Conservation (phyloP, 1,140 invertebrate genomes). For the Tyrophagus putrescentiae region DNA sequence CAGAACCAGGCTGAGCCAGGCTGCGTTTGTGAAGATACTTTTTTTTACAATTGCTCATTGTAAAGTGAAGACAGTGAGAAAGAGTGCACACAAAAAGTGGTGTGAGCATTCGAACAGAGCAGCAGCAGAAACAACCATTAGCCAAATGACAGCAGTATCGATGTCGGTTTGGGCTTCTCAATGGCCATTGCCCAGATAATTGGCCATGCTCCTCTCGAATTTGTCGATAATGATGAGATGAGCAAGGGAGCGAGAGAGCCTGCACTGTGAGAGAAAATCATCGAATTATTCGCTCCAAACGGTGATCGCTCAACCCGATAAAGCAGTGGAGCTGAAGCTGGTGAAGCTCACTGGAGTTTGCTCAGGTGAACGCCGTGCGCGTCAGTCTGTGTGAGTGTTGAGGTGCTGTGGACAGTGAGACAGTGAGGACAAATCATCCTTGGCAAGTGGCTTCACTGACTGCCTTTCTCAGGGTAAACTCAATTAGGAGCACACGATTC, state of each 20-base stretch:
- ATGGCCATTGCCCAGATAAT: constrained; percentile 13
- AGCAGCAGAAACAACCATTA: too few species aligned
- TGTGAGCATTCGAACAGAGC: too few species aligned
- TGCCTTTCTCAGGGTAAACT: not conserved
- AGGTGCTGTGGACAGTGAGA: not conserved
- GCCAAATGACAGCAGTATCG: too few species aligned
- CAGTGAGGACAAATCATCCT: not conserved
- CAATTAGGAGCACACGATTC: constrained; percentile 2
- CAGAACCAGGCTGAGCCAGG: too few species aligned
- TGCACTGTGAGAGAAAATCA: not conserved
- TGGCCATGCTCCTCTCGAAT: not conserved
- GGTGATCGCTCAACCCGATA: constrained; percentile 11
- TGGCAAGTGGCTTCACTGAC: too few species aligned
- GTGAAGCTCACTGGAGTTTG: not conserved
- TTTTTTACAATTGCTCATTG: too few species aligned
- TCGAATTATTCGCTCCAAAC: not conserved
- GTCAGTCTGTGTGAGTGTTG: not conserved
- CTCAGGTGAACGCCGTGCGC: not conserved
- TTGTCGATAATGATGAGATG: constrained; percentile 10
- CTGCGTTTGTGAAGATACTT: too few species aligned
- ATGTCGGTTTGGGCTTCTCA: constrained; percentile 12
- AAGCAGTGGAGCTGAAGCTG: not conserved
- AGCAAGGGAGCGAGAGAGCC: not conserved
- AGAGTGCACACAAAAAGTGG: too few species aligned
- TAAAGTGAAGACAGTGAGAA: too few species aligned